Evolutionary conservation across 2,888 invertebrate species (phyloP), one percentile per base, ranked within the genome.

Genomic region (Mayetiola destructor): DNA sequence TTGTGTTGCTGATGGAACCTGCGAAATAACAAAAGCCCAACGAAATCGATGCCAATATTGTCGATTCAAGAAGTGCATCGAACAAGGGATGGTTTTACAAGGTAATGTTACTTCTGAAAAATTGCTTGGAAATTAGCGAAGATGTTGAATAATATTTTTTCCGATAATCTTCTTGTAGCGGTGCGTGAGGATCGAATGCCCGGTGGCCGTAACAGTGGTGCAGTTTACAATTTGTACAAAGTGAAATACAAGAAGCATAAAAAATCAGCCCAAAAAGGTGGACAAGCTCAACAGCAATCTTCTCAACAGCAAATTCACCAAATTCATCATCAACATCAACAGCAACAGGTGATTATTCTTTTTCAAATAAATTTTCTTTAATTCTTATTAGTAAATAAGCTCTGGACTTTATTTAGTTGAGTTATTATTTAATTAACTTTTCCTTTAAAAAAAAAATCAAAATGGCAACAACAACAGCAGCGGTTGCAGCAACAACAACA

Each of bases 121-220:
- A 30, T 32, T 59, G 21, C 27, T n/a, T 23, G n/a, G 16, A 23
- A 53, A 54, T 23, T 6, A 42, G 20, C 18, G 29, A 4, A 52
- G 8, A 5, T 52, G 20, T 42, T 42, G 6, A 42, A 9, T 21
- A 32, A 9, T 36, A 12, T 8, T 32, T 32, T 32, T 32, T 32
- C 12, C 32, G 32, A 32, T 32, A 9, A 9, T 12, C 12, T 32
- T 32, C 12, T 32, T 32, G 32, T 9, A 93, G 97, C 97, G 68
- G 97, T 99, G 60, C 81, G 97, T 66, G 97, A 99, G 73, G 97
- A 99, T 74, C 81, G 97, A 66, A 99, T 97, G 96, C 97, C 97
- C n/a, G 97, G 97, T 39, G 97, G 97, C 57, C 80, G 97, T 59
- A 99, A 97, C 76, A 96, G 95, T 65, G 95, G 95, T 63, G 96